Conservation (phyloP, 2,797 vertebrate genomes). For the Cryptoprocta ferox region DNA sequence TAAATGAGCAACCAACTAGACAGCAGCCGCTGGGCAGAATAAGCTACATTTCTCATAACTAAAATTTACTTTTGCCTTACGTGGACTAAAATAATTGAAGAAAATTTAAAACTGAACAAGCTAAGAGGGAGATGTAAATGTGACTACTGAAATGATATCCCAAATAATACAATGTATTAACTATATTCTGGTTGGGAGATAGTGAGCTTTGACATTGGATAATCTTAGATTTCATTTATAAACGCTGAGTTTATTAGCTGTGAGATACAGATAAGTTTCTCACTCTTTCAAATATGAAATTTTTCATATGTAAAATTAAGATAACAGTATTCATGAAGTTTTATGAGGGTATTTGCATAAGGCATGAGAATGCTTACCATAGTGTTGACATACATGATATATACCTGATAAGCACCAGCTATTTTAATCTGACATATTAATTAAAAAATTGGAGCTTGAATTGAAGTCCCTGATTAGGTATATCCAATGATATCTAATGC, state of each 20-base stretch:
- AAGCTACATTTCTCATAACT: constrained; percentile 56
- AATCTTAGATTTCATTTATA: background rate
- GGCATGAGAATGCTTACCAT: background rate
- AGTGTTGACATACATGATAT: background rate
- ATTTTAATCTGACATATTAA: background rate
- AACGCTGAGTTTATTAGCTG: background rate
- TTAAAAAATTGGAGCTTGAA: background rate
- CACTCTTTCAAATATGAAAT: background rate
- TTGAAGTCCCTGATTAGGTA: background rate
- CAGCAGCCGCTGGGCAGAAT: constrained; percentile 4
- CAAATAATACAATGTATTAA: background rate
- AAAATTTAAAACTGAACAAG: background rate
- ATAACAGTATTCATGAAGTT: background rate
- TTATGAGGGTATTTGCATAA: background rate
- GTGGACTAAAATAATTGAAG: background rate
- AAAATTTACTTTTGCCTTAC: constrained; percentile 53
- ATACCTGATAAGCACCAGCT: background rate
- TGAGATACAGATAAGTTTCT: background rate
- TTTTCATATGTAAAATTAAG: background rate
- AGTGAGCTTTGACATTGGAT: background rate
- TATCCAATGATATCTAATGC: background rate
- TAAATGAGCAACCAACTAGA: constrained; percentile 70
- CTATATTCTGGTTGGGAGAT: background rate
- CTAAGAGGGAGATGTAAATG: background rate
- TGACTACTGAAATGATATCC: background rate